These are phyloP conservation scores for Gopherus evgoodei DNA, from an alignment of 2,113 vertebrate species.

Conservation along the genomic window DNA sequence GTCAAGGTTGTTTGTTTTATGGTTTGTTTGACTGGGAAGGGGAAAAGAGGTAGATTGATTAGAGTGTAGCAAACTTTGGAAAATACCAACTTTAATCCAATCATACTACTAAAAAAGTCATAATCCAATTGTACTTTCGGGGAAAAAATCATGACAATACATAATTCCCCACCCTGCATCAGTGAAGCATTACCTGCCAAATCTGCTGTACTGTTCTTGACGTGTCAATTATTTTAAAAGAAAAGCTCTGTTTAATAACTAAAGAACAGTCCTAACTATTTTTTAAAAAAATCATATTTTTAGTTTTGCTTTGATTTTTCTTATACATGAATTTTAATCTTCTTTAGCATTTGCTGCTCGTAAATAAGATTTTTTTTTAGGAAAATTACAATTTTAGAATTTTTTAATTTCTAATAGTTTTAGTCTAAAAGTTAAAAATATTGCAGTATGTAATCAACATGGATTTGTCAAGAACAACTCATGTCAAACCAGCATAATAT, in stretches of 20 bases:
- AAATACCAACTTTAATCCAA: not conserved
- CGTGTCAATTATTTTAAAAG: not conserved
- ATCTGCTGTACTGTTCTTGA: not conserved
- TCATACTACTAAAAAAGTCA: not conserved
- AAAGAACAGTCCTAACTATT: not conserved
- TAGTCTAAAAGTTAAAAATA: not conserved
- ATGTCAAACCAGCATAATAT: not conserved
- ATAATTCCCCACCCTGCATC: not conserved
- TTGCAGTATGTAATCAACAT: not conserved
- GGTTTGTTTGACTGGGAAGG: not conserved
- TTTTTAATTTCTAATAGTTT: not conserved
- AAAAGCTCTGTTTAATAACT: not conserved
- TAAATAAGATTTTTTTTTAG: not conserved
- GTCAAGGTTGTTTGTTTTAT: accelerated
- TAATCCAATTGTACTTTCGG: not conserved
- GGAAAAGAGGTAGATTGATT: not conserved
- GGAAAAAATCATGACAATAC: not conserved
- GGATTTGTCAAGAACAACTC: not conserved
- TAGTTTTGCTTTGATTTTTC: not conserved
- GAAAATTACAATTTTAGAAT: not conserved
- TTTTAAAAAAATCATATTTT: not conserved
- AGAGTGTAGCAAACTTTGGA: not conserved
- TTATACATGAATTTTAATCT: not conserved
- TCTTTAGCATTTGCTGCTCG: not conserved
- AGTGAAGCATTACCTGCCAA: not conserved